Base-by-base conservation (phyloP, 2,888 invertebrate genomes). In the Macaria liturata region DNA sequence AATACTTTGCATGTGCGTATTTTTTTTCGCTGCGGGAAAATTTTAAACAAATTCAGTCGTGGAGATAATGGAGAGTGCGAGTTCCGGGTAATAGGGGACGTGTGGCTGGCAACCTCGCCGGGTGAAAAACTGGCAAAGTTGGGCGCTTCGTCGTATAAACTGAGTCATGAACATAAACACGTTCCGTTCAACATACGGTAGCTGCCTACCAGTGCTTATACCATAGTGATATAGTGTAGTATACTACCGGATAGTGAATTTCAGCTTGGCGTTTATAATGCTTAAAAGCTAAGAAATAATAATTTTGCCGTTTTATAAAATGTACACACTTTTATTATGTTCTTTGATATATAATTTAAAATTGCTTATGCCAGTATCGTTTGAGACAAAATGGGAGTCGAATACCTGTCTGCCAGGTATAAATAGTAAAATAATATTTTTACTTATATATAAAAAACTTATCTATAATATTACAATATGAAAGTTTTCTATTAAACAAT, bases 81-180 rank as follows among this genome's bases (percentile, higher is more conserved):
- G 88, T 88, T 89, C 83, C 77, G 83, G 79, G 85, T 84, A 84
- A 86, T 86, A 84, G 83, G 79, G 83, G 78, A 80, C 84, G 85
- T 88, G 91, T 80, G 85, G 84, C 72, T 90, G 91, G 87, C 90
- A 88, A 81, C 81, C 84, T 75, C 76, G 78, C 74, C 69, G 76
- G 75, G 78, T 90, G 88, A 91, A 89, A 88, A 90, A 90, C 86
- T 88, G 78, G 78, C 78, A 88, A 90, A 91, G 88, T 91, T 91
- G 78, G 77, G 73, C 70, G 63, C 54, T 57, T 69, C 69, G 62
- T 67, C 70, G 71, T 68, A 79, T 78, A 82, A 77, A 81, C 76
- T 71, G 71, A 70, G 67, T 68, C 67, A 64, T 67, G 66, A 53
- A 52, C 43, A 40, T 48, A 54, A 50, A 53, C 54, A 55, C 31